These are phyloP conservation scores for Oscheius onirici DNA, from an alignment of 2,888 invertebrate genomes.

Conservation along the genomic window DNA sequence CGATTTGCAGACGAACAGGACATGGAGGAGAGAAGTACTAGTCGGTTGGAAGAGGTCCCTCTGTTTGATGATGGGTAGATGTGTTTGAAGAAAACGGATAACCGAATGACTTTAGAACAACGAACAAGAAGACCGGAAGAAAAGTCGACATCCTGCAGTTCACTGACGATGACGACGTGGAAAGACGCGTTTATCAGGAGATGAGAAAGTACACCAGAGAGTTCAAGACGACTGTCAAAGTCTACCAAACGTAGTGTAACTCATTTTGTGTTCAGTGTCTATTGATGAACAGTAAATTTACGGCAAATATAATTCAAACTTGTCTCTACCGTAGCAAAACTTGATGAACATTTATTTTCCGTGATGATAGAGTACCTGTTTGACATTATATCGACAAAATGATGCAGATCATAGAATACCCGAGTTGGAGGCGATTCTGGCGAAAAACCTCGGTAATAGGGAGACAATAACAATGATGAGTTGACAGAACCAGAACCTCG, in stretches of 20 bases:
- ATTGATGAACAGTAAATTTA: too few species aligned
- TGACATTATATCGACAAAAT: not conserved
- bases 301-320: too few species aligned
- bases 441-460: slow-evolving; percentile 45
- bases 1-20: slow-evolving; percentile 63
- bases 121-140: slow-evolving; percentile 14
- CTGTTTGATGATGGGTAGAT: slow-evolving; percentile 36
- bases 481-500: slow-evolving; percentile 47
- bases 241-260: not conserved
- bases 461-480: slow-evolving; percentile 44
- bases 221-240: slow-evolving; percentile 28
- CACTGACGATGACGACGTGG: slow-evolving; percentile 48
- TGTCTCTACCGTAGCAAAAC: too few species aligned
- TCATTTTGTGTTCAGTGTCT: too few species aligned
- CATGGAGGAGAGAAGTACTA: slow-evolving; percentile 53
- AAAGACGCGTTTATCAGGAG: slow-evolving; percentile 47
- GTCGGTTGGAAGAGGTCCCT: slow-evolving; percentile 48
- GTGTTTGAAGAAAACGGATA: too few species aligned
- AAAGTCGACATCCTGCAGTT: slow-evolving; percentile 49
- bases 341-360: too few species aligned
- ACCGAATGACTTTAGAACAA: not conserved
- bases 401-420: slow-evolving; percentile 8
- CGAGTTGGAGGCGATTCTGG: slow-evolving; percentile 24
- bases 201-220: slow-evolving; percentile 48
- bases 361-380: too few species aligned